phyloP scores from a whole-genome alignment of 2,113 vertebrate genomes.

The Brevimyrus niger region DNA sequence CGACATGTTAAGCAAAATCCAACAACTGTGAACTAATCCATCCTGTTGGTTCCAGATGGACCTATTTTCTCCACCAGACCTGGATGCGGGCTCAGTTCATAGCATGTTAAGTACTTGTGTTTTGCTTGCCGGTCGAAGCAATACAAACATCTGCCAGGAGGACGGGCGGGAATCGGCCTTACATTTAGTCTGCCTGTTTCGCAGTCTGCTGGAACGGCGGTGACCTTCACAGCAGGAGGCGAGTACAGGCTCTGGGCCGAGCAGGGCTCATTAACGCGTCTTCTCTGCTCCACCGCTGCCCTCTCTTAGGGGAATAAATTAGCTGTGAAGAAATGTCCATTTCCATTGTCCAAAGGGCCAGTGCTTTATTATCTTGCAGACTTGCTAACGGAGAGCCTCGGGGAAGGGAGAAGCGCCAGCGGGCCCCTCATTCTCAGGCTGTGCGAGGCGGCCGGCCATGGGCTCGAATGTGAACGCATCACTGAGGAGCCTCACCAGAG shows the following conservation, averaged over 20 bases:
- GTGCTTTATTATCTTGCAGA: conserved; percentile 16
- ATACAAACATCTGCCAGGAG: conserved; percentile 7
- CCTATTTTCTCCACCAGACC: neutral
- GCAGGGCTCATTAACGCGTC: conserved; percentile 13
- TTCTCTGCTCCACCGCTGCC: neutral
- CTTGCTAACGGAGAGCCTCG: conserved; percentile 2
- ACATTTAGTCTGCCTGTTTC: neutral
- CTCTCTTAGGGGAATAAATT: conserved; percentile 15
- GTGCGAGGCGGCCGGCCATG: neutral
- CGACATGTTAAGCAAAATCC: conserved; percentile 2
- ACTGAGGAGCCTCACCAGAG: neutral
- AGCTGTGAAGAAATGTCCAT: conserved; percentile 14
- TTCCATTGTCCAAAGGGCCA: conserved; percentile 17
- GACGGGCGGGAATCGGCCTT: neutral
- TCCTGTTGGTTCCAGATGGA: neutral
- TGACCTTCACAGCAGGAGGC: neutral
- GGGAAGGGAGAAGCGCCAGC: conserved; percentile 7
- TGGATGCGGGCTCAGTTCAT: neutral
- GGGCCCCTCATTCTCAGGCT: neutral
- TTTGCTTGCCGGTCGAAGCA: neutral
- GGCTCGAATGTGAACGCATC: neutral
- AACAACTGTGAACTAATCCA: neutral
- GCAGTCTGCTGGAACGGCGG: neutral
- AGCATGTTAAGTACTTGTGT: neutral
- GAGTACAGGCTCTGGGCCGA: neutral